A percentile compares a stretch with the other conserved stretches of the same genome.
phyloP scores from a whole-genome alignment of 2,797 vertebrate genomes.

The Microctenopoma steveboyesi region DNA sequence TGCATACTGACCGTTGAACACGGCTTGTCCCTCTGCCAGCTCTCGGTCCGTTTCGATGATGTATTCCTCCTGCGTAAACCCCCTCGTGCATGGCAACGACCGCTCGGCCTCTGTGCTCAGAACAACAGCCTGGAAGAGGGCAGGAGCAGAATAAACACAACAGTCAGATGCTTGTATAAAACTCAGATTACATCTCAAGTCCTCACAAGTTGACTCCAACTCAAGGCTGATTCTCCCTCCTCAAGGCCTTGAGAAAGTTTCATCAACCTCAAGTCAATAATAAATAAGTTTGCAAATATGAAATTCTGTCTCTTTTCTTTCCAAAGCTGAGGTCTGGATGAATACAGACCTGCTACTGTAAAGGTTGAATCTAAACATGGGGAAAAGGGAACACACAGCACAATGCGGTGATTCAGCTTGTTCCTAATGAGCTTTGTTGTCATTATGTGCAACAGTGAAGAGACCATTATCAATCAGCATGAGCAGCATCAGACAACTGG shows the following conservation, averaged over 20 bases:
- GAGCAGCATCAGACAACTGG: conserved; percentile 55
- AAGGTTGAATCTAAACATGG: background rate
- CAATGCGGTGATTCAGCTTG: conserved; percentile 1
- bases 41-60: conserved; percentile 56
- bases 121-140: conserved; percentile 45
- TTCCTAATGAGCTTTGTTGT: conserved; percentile 11
- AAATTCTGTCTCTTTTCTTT: background rate
- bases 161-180: background rate
- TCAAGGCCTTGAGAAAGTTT: background rate
- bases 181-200: background rate
- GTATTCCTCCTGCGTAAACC: conserved; percentile 74
- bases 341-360: background rate
- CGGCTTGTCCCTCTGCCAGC: conserved; percentile 64
- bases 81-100: conserved; percentile 57
- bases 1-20: conserved; percentile 68
- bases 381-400: conserved; percentile 14
- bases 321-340: background rate
- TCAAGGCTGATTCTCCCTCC: background rate
- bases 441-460: background rate
- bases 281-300: conserved; percentile 2
- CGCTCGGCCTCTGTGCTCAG: conserved; percentile 18
- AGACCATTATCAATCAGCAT: conserved; percentile 47
- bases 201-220: background rate
- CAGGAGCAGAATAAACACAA: background rate
- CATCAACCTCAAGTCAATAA: background rate